Evolutionary conservation across 2,888 invertebrate genomes (phyloP), one percentile per base, ranked within the genome.

Genomic region (Exocentrus adspersus): DNA sequence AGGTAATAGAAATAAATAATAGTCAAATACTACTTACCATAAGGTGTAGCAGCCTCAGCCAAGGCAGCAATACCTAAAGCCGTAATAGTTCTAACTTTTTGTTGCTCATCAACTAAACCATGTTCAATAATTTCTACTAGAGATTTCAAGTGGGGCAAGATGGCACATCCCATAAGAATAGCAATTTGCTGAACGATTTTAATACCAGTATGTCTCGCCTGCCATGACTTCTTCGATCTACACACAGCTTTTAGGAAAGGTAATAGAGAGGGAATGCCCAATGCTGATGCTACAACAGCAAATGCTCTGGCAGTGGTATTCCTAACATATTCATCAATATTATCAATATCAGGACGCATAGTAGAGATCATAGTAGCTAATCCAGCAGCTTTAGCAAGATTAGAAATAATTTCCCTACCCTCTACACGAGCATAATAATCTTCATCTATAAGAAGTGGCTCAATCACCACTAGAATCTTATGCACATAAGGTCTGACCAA

Each of bases 151-250:
- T 99, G 99, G 0, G 99, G 99, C 70, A 99, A 85, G 75, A 99
- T 98, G 21, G 99, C 99, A 81, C 99, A 99, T 5, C 99, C 99
- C 98, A 99, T 98, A 21, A 99, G 86, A 79, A 99, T 99, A 46
- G 99, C 97, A 73, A 99, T 99, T 85, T 99, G 99, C 81, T 99
- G 99, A 0, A 99, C 98, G 79, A 99, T 99, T 85, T 99, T 99
- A 67, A 99, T 99, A 79, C 98, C 98, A 2, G 98, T 98, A 82
- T 98, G 98, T 12, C 93, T 86, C 2, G 93, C 99, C 84, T 99
- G 99, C 99, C 99, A 99, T 0, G 97, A 98, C 82, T 99, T 99
- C 85, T 99, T 99, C 72, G 97, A 97, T 75, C 97, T 91, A 81
- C 99, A 99, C 2, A 99, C 99, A 56, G 99, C 98, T 84, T 98